Conservation (phyloP, 2,888 invertebrate species). For the Dorcus parallelipipedus region DNA sequence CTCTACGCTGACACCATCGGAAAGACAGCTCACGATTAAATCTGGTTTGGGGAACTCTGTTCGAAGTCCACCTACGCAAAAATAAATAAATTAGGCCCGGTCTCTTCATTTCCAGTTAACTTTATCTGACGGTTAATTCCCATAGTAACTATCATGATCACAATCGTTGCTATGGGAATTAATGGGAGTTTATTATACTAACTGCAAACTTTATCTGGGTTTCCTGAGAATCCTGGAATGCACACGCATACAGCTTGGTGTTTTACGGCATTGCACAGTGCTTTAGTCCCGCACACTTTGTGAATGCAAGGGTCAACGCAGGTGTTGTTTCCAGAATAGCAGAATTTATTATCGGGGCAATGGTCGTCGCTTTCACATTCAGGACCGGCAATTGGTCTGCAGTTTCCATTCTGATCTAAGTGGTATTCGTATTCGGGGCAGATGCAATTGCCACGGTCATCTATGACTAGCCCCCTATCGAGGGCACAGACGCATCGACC, state of each 20-base stretch:
- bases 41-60: constrained; percentile 84
- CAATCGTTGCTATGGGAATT: no score
- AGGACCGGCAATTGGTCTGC: constrained; percentile 50
- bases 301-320: constrained; percentile 81
- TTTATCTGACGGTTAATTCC: no score
- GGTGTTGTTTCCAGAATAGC: constrained; percentile 64
- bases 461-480: constrained; percentile 73
- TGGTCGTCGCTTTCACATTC: constrained; percentile 70
- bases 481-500: constrained; percentile 81
- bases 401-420: constrained; percentile 59
- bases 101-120: no score
- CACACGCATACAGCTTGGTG: constrained; percentile 78
- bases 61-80: constrained; percentile 49
- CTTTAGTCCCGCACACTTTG: constrained; percentile 72
- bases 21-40: constrained; percentile 84
- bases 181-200: constrained; percentile 43
- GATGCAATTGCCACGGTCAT: constrained; percentile 73
- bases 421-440: constrained; percentile 69
- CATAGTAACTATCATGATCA: no score
- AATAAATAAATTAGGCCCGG: constrained; percentile 11
- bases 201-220: constrained; percentile 73
- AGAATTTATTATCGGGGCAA: constrained; percentile 74
- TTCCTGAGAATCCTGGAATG: constrained; percentile 71
- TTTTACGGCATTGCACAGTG: constrained; percentile 72
- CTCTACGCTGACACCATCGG: constrained; percentile 87